phyloP scores from a whole-genome alignment of 2,113 vertebrate species.

The Xenopus laevis region DNA sequence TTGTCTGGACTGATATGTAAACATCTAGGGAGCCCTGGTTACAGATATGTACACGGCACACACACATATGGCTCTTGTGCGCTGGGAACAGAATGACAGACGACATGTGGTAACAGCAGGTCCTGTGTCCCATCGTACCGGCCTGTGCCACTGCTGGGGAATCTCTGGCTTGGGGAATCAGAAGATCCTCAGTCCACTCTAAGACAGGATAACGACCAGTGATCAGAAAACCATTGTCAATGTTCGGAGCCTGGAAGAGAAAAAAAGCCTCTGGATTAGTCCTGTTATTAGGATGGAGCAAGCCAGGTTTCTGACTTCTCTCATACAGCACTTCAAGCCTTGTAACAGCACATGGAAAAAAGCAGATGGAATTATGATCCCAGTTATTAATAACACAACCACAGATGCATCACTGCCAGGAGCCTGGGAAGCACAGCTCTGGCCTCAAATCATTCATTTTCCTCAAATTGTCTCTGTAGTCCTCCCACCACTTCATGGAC shows the following conservation, averaged over 20 bases:
- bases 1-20: conserved; percentile 40
- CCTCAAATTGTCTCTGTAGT: conserved; percentile 30
- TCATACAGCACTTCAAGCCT: conserved; percentile 41
- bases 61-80: conserved; percentile 41
- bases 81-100: conserved; percentile 34
- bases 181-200: conserved; percentile 37
- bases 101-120: conserved; percentile 37
- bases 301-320: conserved; percentile 39
- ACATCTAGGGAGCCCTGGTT: conserved; percentile 43
- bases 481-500: conserved; percentile 27
- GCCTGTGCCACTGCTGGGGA: conserved; percentile 13
- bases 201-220: conserved; percentile 44
- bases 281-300: conserved; percentile 27
- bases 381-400: conserved; percentile 43
- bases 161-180: conserved; percentile 24
- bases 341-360: conserved; percentile 44
- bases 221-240: conserved; percentile 43
- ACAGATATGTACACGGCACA: conserved; percentile 27
- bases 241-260: conserved; percentile 39
- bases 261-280: conserved; percentile 29
- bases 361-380: conserved; percentile 42
- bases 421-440: conserved; percentile 37
- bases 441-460: conserved; percentile 45
- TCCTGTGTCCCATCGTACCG: conserved; percentile 41
- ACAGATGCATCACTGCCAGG: conserved; percentile 32